These are phyloP conservation scores for Drosophila monieri DNA, from an alignment of 2,888 invertebrate species.

Conservation along the genomic window DNA sequence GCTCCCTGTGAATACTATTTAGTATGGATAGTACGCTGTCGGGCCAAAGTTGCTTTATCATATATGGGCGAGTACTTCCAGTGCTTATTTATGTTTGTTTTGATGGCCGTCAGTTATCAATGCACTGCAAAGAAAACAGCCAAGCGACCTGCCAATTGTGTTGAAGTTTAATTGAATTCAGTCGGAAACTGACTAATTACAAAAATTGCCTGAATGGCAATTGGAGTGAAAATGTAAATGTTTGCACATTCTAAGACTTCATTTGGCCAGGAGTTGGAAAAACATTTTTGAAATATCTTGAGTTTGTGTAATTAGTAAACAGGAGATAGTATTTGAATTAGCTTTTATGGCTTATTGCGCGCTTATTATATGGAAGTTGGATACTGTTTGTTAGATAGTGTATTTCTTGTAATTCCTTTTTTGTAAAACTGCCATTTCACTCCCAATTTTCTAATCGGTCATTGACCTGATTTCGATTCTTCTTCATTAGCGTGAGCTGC, in stretches of 20 bases:
- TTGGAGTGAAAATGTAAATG: no score
- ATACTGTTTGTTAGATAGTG: background rate
- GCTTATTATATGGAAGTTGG: background rate
- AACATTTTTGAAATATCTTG: background rate
- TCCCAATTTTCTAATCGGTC: slow-evolving; percentile 60
- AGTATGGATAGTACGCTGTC: slow-evolving; percentile 55
- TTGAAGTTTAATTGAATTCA: background rate
- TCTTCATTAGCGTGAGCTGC: slow-evolving; percentile 27
- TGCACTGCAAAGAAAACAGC: slow-evolving; percentile 16
- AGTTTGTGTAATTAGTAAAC: background rate
- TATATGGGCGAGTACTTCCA: slow-evolving; percentile 27
- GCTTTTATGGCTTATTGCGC: background rate
- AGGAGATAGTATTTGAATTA: background rate
- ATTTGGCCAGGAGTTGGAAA: background rate
- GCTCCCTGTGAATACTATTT: slow-evolving; percentile 35
- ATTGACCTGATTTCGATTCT: slow-evolving; percentile 44
- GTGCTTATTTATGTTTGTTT: slow-evolving; percentile 40
- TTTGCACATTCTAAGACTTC: background rate
- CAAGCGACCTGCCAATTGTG: no score
- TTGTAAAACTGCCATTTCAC: slow-evolving; percentile 33
- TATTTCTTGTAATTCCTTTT: background rate
- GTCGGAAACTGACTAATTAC: background rate
- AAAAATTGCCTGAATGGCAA: no score
- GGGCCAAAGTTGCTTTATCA: slow-evolving; percentile 58
- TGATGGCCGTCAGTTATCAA: slow-evolving; percentile 45